Base-by-base conservation (phyloP, 2,797 vertebrate genomes). In the Sitta carolinensis region DNA sequence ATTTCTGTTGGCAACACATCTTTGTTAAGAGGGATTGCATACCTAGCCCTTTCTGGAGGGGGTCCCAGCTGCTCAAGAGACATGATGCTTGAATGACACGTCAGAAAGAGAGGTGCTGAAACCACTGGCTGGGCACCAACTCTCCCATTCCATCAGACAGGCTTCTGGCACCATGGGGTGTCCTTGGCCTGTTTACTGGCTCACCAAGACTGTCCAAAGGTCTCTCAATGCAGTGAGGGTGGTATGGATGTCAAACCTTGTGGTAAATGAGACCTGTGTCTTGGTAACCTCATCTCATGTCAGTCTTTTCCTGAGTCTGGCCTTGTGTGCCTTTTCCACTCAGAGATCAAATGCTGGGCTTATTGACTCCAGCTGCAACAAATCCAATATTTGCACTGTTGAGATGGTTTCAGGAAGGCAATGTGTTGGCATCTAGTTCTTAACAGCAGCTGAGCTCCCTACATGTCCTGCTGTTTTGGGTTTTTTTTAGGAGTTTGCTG, bases 401-500 rank as follows among this genome's bases (percentile, higher is more conserved):
- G 48, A 47, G 68, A 27, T 27, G 45, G 34, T 14, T 81, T 40
- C 34, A 70, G 63, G 75, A 77, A 57, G 48, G 14, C 21, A 40
- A 0, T 27, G 16, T 63, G 29, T n/a, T 75, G 27, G 13, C 55
- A 61, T 70, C 22, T 70, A 22, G 26, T 34, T 90, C 48, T 62
- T 34, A 82, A 19, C n/a, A 40, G 13, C 34, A 50, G 10, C 22
- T 57, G 52, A 95, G 62, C 30, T 92, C n/a, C 18, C 14, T 34
- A 9, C 10, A 1, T 32, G 25, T 36, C 59, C 47, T 91, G 29
- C 30, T 84, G 17, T 64, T 90, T 54, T 48, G 67, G 67, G 86
- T 90, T 67, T 62, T 11, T 50, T 59, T 40, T 20, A 97, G 93
- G 94, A 89, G 11, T 98, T 98, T 90, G 97, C 98, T 76, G 98